These are phyloP conservation scores for Emydoidea blandingii DNA, from an alignment of 2,797 vertebrate genomes.

Conservation along the genomic window DNA sequence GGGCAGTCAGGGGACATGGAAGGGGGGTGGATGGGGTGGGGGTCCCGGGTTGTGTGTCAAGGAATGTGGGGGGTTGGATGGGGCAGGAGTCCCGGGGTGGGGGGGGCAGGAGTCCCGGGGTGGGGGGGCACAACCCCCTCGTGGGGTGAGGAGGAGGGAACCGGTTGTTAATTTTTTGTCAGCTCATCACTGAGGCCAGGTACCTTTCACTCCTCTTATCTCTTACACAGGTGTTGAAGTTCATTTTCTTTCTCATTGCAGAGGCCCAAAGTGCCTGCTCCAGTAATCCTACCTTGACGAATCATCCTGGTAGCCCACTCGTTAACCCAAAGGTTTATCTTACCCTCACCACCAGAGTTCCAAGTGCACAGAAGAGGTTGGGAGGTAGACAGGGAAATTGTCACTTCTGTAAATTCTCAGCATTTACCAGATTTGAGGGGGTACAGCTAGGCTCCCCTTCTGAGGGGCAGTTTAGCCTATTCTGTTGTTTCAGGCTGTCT, in stretches of 20 bases:
- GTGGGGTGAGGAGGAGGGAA: no score
- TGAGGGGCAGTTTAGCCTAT: background rate
- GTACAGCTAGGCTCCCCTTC: background rate
- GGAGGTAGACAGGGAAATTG: background rate
- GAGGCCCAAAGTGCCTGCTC: background rate
- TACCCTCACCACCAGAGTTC: background rate
- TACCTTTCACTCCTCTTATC: background rate
- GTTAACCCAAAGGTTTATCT: background rate
- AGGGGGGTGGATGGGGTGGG: no score
- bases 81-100: no score
- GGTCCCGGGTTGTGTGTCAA: no score
- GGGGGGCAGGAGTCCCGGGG: no score
- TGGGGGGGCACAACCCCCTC: no score
- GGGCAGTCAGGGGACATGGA: no score
- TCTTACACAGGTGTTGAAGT: background rate
- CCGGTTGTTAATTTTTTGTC: no score
- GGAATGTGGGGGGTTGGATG: no score
- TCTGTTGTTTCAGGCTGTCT: background rate
- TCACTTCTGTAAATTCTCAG: background rate
- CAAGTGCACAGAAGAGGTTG: background rate
- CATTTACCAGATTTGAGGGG: background rate
- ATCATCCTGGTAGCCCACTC: background rate
- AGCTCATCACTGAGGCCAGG: no score
- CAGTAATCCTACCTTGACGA: background rate
- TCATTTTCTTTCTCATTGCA: background rate